A percentile compares a stretch with the other conserved stretches of the same genome.
These are phyloP conservation scores for Hirundo rustica DNA, from an alignment of 2,797 vertebrate genomes.

Conservation along the genomic window DNA sequence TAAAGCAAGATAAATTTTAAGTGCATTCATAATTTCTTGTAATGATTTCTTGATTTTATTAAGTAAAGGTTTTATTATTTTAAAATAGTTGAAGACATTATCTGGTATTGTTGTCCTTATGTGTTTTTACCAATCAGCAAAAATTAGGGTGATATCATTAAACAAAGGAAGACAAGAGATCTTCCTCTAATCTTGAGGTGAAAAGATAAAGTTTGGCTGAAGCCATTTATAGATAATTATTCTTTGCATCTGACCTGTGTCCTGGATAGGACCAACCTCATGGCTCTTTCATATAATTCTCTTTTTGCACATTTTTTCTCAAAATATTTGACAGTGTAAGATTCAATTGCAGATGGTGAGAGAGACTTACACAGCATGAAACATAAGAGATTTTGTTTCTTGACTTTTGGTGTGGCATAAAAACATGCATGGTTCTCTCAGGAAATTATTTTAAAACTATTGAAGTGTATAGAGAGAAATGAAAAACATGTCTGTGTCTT, in stretches of 20 bases:
- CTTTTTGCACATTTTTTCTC: neutral
- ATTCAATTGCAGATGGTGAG: neutral
- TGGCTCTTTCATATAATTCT: neutral
- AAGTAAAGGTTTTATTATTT: neutral
- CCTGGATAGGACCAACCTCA: rapidly evolving
- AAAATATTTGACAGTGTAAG: neutral
- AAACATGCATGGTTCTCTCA: neutral
- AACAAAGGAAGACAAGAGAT: rapidly evolving
- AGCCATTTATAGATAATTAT: rapidly evolving
- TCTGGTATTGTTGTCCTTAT: neutral
- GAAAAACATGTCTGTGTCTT: rapidly evolving
- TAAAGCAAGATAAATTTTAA: neutral
- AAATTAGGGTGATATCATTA: neutral
- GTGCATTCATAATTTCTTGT: neutral
- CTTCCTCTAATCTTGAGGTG: neutral
- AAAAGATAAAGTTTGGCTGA: neutral
- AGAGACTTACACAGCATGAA: neutral
- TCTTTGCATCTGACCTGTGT: neutral
- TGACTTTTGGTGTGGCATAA: neutral
- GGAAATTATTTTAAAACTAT: neutral
- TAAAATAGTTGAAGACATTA: neutral
- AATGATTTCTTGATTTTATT: neutral
- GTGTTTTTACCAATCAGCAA: neutral
- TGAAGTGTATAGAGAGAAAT: neutral
- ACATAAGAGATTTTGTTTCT: neutral